These are phyloP conservation scores for Guaruba guarouba DNA, from an alignment of 2,113 vertebrate genomes.

Conservation along the genomic window DNA sequence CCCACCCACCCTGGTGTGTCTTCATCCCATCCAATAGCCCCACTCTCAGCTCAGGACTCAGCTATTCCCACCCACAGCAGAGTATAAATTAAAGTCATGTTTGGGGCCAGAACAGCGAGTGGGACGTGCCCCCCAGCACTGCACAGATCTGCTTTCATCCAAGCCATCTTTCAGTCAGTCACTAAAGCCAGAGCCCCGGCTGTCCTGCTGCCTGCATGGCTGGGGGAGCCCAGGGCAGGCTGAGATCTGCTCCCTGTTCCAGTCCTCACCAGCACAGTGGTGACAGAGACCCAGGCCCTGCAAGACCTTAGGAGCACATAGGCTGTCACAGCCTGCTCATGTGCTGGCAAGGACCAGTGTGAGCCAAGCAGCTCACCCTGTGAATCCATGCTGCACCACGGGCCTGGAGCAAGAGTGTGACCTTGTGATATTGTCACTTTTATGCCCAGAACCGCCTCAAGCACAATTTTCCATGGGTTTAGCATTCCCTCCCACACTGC, in stretches of 20 bases:
- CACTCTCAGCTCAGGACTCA: neutral
- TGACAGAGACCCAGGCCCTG: accelerated
- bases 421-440: neutral
- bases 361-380: neutral
- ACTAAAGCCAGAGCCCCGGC: neutral
- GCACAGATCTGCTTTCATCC: neutral
- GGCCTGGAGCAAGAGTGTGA: neutral
- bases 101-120: neutral
- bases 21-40: neutral
- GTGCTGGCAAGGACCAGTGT: accelerated
- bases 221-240: neutral
- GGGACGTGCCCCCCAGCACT: neutral
- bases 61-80: constrained; percentile 4
- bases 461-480: accelerated
- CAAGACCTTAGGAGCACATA: accelerated
- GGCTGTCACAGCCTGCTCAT: accelerated
- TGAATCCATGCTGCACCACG: accelerated
- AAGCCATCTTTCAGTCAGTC: neutral
- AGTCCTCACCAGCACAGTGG: accelerated
- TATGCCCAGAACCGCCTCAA: neutral
- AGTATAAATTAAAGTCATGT: constrained; percentile 49
- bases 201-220: neutral
- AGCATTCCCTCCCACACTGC: neutral
- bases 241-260: neutral
- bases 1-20: neutral